A percentile compares a stretch with the other conserved stretches of the same genome.
Conservation (phyloP, 2,113 vertebrate species). For the Paralichthys olivaceus region DNA sequence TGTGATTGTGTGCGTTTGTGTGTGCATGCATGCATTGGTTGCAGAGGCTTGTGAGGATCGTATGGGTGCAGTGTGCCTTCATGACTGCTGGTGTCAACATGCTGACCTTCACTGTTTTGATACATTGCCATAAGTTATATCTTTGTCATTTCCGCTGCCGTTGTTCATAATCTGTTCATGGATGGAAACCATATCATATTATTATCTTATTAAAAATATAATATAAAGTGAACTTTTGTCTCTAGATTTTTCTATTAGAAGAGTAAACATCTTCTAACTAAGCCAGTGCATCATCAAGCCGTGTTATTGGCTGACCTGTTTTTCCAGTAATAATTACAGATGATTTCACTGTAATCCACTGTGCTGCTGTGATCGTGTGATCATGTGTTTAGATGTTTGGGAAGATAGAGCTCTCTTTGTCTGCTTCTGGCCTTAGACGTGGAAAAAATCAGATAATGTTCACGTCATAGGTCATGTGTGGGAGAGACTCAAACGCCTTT, state of each 20-base stretch:
- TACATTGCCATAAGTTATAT: constrained; percentile 16
- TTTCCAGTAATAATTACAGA: constrained; percentile 38
- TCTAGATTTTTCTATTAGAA: neutral
- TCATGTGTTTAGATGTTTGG: constrained; percentile 33
- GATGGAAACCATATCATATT: too few relatives aligned
- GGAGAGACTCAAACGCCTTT: constrained; percentile 19
- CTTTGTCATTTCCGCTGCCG: constrained; percentile 21
- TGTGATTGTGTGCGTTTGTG: neutral
- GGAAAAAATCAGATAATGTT: constrained; percentile 48
- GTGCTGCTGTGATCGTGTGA: constrained; percentile 15
- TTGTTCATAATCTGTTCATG: constrained; percentile 24
- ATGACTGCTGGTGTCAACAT: constrained; percentile 27
- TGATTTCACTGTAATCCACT: constrained; percentile 2
- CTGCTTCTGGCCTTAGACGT: constrained; percentile 47
- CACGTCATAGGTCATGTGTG: constrained; percentile 7
- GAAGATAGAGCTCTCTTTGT: constrained; percentile 60
- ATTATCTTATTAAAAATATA: constrained; percentile 37
- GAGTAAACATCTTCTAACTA: neutral
- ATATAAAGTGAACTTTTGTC: neutral
- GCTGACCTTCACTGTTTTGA: constrained; percentile 32
- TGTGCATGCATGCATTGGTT: neutral
- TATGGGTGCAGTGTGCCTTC: constrained; percentile 59
- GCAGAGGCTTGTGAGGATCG: constrained; percentile 18
- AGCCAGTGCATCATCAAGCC: neutral
- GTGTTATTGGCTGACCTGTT: neutral